Base-by-base conservation (phyloP, 2,113 vertebrate genomes). In the Fulmarus glacialis region DNA sequence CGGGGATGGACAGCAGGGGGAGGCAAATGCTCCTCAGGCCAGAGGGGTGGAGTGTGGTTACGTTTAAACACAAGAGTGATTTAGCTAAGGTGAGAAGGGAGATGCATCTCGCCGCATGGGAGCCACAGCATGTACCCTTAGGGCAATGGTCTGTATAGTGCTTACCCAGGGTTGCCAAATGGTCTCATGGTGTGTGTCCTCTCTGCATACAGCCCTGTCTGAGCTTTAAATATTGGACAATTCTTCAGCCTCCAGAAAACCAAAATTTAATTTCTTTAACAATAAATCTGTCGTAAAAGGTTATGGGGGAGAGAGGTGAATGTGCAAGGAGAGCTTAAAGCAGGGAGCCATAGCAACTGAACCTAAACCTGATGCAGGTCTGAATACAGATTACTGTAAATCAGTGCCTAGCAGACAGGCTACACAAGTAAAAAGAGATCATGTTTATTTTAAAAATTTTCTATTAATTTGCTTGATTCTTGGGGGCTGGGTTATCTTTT, bases 331-430 rank as follows among this genome's bases (percentile, higher is more conserved):
- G 67, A 92, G n/a, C n/a, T 90, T 89, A 94, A 96, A 94, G 48
- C 82, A 92, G 82, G 93, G 75, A 96, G 86, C 75, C 80, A 83
- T 96, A 93, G 95, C 94, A 96, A 96, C 93, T 96, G 82, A 93
- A 96, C 58, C 40, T 86, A 86, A 85, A 94, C 53, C 34, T 53
- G 48, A 86, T 92, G 43, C 55, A 90, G 82, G 87, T 90, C 85
- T 94, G 94, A 96, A 93, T 92, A 83, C 86, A 94, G 75, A 92
- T 96, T 83, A 58, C 63, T 58, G 19, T 62, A 89, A 94, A 92
- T 89, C 80, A 89, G 79, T 77, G 63, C 21, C 58, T 56, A 78
- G 30, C 45, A 81, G 80, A 66, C 11, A 79, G 45, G 6, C 48
- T 58, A 22, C 32, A 66, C 22, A 77, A 90, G 24, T 62, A 47